phyloP scores from a whole-genome alignment of 1,140 invertebrate species.

The Caenorhabditis tropicalis region DNA sequence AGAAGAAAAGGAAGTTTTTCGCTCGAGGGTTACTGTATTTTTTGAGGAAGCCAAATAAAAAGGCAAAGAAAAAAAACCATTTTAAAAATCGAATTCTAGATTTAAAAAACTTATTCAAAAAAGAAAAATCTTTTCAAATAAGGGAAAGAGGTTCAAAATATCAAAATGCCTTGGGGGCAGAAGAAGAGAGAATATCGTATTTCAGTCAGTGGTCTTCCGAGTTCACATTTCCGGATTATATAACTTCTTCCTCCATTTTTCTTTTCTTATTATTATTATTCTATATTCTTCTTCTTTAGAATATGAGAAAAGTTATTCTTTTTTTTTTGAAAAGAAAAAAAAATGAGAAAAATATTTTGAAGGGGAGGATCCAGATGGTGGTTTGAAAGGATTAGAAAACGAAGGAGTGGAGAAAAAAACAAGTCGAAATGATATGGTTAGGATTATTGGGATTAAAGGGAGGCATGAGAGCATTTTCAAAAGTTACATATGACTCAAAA shows the following conservation, averaged over 20 bases:
- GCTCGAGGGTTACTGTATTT: too few relatives aligned
- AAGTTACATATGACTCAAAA: too few relatives aligned
- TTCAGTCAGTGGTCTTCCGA: background rate
- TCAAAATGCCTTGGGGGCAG: background rate
- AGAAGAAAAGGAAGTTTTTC: too few relatives aligned
- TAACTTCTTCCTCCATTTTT: background rate
- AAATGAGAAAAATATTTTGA: background rate
- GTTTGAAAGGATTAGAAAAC: background rate
- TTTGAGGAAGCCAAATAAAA: too few relatives aligned
- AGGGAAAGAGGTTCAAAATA: background rate
- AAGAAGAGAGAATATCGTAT: background rate
- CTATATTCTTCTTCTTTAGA: too few relatives aligned
- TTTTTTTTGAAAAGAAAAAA: background rate
- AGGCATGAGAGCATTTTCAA: background rate
- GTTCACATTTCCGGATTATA: slow-evolving; percentile 12
- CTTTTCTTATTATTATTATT: background rate
- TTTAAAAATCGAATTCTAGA: too few relatives aligned
- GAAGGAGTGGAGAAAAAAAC: background rate
- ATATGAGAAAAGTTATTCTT: background rate
- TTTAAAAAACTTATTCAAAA: too few relatives aligned
- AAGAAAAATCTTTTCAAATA: background rate
- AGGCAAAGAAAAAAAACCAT: too few relatives aligned
- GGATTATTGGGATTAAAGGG: background rate
- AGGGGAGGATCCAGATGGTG: background rate
- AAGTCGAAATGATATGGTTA: background rate